phyloP scores from a whole-genome alignment of 2,888 invertebrate species.

The Electrophaes corylata region DNA sequence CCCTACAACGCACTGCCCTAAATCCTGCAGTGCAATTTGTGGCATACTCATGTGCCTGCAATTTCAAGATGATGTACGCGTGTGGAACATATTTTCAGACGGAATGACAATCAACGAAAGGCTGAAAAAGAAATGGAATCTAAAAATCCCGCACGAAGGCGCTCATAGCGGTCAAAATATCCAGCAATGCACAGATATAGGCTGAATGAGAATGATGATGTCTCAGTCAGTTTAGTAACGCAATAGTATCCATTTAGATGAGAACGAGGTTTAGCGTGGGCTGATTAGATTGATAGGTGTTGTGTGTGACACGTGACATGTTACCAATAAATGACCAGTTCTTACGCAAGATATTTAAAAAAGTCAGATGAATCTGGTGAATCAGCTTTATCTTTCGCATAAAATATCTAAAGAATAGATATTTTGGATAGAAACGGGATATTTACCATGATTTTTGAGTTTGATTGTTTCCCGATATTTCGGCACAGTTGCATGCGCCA shows the following conservation, averaged over 20 bases:
- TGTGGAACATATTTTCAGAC: too few relatives aligned
- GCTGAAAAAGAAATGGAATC: too few relatives aligned
- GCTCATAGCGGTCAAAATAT: not conserved
- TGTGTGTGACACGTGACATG: conserved; percentile 21
- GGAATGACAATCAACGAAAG: not conserved
- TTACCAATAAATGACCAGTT: conserved; percentile 15
- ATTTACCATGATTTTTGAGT: too few relatives aligned
- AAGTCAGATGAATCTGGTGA: not conserved
- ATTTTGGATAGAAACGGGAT: too few relatives aligned
- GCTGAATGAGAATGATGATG: not conserved
- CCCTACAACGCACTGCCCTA: too few relatives aligned
- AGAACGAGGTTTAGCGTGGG: conserved; percentile 15
- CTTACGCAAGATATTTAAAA: conserved; percentile 3
- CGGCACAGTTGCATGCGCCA: too few relatives aligned
- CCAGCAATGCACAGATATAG: not conserved
- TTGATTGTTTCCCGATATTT: too few relatives aligned
- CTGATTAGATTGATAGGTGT: conserved; percentile 18
- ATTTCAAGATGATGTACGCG: too few relatives aligned
- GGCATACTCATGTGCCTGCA: too few relatives aligned
- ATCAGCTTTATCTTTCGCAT: not conserved
- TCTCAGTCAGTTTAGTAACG: not conserved
- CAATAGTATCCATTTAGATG: conserved; percentile 10
- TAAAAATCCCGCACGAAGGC: too few relatives aligned
- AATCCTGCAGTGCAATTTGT: too few relatives aligned
- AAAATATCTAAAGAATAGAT: too few relatives aligned